Percentiles rank a stretch among this genome's conserved stretches.
Conservation (phyloP, 2,888 invertebrate species). For the Caenorhabditis sulstoni region DNA sequence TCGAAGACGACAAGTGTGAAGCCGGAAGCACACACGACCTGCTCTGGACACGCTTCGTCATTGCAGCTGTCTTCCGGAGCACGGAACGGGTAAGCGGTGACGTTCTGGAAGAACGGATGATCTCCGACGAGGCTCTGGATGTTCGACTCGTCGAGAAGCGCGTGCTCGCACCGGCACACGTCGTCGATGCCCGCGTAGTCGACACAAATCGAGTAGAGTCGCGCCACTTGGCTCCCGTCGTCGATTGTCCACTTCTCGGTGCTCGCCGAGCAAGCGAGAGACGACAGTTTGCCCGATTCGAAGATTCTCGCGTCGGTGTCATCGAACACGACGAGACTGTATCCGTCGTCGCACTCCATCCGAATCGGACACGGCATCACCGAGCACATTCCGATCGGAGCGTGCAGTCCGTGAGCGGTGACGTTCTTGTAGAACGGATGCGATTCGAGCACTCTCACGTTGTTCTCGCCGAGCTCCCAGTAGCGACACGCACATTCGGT, state of each 20-base stretch:
- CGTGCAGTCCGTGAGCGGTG: not conserved
- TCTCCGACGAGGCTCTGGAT: not conserved
- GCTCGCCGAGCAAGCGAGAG: too few species aligned
- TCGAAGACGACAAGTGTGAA: not conserved
- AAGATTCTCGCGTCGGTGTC: too few species aligned
- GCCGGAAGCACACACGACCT: not conserved
- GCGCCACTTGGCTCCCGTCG: too few species aligned
- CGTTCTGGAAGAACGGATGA: not conserved
- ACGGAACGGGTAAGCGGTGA: too few species aligned
- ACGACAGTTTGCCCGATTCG: too few species aligned
- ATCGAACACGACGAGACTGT: too few species aligned
- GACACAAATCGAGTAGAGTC: too few species aligned
- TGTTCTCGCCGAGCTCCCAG: not conserved
- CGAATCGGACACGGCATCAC: too few species aligned
- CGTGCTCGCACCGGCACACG: not conserved
- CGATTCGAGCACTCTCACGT: not conserved
- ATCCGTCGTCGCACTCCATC: too few species aligned
- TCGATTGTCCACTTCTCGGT: too few species aligned
- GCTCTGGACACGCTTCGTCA: not conserved
- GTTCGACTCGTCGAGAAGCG: not conserved
- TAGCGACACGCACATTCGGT: not conserved
- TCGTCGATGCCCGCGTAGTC: too few species aligned
- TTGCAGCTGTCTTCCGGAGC: not conserved
- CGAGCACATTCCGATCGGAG: too few species aligned
- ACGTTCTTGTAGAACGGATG: constrained; percentile 9